Evolutionary conservation across 1,140 invertebrate genomes (phyloP).

Genomic region (Mamestra configurata): DNA sequence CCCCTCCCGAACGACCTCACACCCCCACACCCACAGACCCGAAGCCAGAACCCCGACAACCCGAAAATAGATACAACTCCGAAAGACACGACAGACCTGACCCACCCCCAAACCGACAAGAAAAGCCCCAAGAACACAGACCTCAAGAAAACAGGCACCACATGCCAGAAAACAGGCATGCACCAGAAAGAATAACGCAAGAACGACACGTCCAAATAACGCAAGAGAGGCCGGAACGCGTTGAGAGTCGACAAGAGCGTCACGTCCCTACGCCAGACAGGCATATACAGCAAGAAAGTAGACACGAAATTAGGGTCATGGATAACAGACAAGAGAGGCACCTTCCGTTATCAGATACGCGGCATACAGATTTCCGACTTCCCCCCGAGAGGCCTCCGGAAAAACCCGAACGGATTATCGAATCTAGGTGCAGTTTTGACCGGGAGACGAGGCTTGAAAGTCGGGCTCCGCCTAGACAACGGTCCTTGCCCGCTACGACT

Average conservation of each 20-base stretch:
- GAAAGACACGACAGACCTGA: constrained; percentile 27
- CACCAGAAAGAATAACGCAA: constrained; percentile 54
- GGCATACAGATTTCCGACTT: constrained; percentile 69
- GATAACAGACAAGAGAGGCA: constrained; percentile 47
- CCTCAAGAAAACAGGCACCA: neutral
- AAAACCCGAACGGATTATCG: constrained; percentile 65
- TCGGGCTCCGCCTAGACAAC: constrained; percentile 77
- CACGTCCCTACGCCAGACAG: constrained; percentile 34
- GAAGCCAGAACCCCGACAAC: constrained; percentile 55
- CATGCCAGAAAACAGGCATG: constrained; percentile 50
- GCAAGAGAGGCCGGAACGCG: constrained; percentile 53
- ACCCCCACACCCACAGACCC: constrained; percentile 57
- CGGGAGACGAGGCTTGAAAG: constrained; percentile 69
- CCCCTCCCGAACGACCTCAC: constrained; percentile 70
- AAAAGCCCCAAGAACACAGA: constrained; percentile 35
- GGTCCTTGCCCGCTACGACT: constrained; percentile 74
- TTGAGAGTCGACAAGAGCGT: constrained; percentile 21
- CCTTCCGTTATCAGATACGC: constrained; percentile 35
- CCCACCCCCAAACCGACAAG: neutral
- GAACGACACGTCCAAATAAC: constrained; percentile 53
- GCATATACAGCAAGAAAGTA: constrained; percentile 7
- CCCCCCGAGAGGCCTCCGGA: constrained; percentile 75
- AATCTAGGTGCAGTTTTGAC: constrained; percentile 72
- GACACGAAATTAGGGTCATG: constrained; percentile 31
- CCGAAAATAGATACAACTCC: constrained; percentile 24